Percentiles rank a stretch among this genome's conserved stretches.
Conservation (phyloP, 2,888 invertebrate genomes). For the Bembecia ichneumoniformis region DNA sequence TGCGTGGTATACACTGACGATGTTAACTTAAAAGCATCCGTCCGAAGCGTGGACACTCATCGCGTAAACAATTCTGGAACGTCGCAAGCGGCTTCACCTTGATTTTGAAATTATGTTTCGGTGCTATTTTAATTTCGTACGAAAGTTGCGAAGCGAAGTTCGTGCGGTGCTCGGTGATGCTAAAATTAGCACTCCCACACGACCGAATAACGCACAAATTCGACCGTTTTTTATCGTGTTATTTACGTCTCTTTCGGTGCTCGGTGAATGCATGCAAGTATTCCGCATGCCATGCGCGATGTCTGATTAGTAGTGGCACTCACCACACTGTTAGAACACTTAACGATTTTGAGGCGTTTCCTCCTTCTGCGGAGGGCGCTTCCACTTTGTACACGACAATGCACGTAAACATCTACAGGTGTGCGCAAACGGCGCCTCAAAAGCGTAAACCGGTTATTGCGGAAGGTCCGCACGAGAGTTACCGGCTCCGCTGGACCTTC, state of each 20-base stretch:
- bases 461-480: constrained; percentile 42
- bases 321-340: constrained; percentile 66
- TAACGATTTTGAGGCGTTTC: constrained; percentile 24
- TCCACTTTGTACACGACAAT: constrained; percentile 49
- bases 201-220: constrained; percentile 2
- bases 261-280: constrained; percentile 36
- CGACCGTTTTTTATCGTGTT: constrained; percentile 16
- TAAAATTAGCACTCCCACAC: constrained; percentile 35
- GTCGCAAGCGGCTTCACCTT: constrained; percentile 63
- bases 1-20: constrained; percentile 34
- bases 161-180: constrained; percentile 42
- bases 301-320: constrained; percentile 47
- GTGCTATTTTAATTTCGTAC: constrained; percentile 64
- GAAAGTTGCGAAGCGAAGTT: constrained; percentile 61
- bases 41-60: constrained; percentile 22
- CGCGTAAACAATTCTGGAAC: constrained; percentile 54
- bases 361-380: constrained; percentile 37
- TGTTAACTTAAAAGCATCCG: constrained; percentile 36
- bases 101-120: constrained; percentile 66
- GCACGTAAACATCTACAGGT: constrained; percentile 62
- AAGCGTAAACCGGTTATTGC: constrained; percentile 44
- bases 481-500: constrained; percentile 65
- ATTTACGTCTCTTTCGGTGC: not conserved
- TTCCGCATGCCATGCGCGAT: constrained; percentile 41
- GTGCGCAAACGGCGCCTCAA: constrained; percentile 53